Evolutionary conservation across 2,888 invertebrate species (phyloP).

Genomic region (Stegana nigrithorax): DNA sequence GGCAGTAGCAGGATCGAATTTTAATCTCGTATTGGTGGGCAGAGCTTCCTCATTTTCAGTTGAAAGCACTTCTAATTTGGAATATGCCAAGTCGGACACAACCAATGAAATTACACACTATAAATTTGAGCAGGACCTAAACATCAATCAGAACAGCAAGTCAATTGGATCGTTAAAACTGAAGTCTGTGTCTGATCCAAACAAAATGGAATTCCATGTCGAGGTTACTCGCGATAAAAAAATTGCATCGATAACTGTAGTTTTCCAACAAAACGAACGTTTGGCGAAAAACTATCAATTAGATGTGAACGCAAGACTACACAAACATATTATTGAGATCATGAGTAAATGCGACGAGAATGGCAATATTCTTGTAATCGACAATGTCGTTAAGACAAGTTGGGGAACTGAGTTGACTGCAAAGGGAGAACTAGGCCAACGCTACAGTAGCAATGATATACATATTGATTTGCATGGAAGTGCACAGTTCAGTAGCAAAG

Average conservation of each 20-base stretch:
- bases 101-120: constrained; percentile 32
- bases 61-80: constrained; percentile 32
- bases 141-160: constrained; percentile 40
- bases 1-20: constrained; percentile 31
- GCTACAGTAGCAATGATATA: constrained; percentile 54
- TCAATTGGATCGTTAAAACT: constrained; percentile 59
- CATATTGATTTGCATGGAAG: constrained; percentile 60
- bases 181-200: constrained; percentile 66
- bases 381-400: constrained; percentile 57
- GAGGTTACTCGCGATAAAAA: constrained; percentile 73
- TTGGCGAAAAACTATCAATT: constrained; percentile 70
- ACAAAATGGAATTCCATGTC: constrained; percentile 70
- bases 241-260: constrained; percentile 71
- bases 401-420: constrained; percentile 59
- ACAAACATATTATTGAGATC: constrained; percentile 59
- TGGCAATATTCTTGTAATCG: constrained; percentile 58
- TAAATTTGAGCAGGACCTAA: constrained; percentile 43
- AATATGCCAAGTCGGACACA: constrained; percentile 38
- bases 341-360: constrained; percentile 59
- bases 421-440: constrained; percentile 63
- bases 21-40: constrained; percentile 40
- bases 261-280: constrained; percentile 67
- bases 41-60: constrained; percentile 45
- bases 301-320: constrained; percentile 72
- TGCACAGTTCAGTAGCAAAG: constrained; percentile 51